phyloP scores from a whole-genome alignment of 2,797 vertebrate species.

The Micrastur ruficollis region DNA sequence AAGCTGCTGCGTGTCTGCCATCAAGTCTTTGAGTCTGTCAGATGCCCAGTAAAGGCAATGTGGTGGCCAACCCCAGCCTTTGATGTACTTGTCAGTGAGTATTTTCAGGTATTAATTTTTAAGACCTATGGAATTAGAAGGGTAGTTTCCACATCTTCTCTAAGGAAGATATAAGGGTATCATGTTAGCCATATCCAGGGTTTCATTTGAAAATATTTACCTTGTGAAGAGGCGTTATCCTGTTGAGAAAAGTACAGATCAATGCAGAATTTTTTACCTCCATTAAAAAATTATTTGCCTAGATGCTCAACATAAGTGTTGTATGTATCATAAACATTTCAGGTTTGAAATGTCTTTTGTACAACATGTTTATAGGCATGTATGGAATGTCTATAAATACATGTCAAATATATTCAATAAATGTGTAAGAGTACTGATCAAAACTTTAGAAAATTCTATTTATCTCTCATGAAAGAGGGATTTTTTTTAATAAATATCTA shows the following conservation, averaged over 20 bases:
- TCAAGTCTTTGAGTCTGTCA: background rate
- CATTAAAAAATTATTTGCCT: background rate
- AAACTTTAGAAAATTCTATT: background rate
- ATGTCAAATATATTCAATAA: background rate
- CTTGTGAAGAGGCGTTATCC: background rate
- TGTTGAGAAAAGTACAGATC: background rate
- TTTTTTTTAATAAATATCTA: background rate
- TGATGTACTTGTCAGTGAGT: fast-evolving
- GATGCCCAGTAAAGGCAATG: background rate
- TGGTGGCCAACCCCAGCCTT: fast-evolving
- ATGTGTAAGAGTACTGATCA: background rate
- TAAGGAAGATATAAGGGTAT: background rate
- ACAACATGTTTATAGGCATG: background rate
- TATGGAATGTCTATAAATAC: background rate
- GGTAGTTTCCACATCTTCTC: background rate
- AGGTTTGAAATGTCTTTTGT: background rate
- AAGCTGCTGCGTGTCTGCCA: background rate
- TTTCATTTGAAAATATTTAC: background rate
- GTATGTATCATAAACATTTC: background rate
- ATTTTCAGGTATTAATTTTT: background rate
- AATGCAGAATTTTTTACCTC: background rate
- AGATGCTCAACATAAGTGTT: background rate
- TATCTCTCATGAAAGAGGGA: background rate
- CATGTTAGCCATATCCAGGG: background rate
- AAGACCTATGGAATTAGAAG: background rate